Conservation (phyloP, 2,113 vertebrate species). For the Caloenas nicobarica region DNA sequence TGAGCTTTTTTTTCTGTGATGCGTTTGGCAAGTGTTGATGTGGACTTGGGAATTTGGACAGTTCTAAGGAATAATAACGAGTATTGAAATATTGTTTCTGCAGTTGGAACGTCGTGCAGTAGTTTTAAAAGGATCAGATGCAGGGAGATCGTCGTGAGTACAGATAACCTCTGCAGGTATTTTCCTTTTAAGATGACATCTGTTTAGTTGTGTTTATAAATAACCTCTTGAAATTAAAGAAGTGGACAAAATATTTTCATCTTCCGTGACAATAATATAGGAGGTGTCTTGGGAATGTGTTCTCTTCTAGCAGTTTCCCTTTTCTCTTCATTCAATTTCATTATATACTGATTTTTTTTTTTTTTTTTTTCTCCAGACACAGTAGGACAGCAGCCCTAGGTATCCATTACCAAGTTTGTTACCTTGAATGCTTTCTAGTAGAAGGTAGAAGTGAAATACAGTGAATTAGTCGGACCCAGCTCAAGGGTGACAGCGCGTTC, state of each 20-base stretch:
- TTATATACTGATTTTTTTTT: background rate
- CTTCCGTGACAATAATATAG: background rate
- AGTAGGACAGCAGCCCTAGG: background rate
- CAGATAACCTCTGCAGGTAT: background rate
- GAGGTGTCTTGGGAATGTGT: background rate
- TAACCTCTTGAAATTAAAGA: background rate
- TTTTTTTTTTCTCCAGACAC: background rate
- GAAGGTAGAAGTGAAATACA: background rate
- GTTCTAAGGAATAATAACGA: background rate
- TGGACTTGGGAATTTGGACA: background rate
- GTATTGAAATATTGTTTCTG: slow-evolving; percentile 23
- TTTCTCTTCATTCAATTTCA: background rate
- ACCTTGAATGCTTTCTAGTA: slow-evolving; percentile 22
- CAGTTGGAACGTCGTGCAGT: background rate
- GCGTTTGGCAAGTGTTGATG: background rate
- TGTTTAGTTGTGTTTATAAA: background rate
- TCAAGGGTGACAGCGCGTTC: background rate
- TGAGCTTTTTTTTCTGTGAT: slow-evolving; percentile 15
- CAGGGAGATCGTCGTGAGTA: background rate
- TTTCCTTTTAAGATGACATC: background rate
- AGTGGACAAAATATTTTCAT: background rate
- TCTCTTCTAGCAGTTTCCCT: background rate
- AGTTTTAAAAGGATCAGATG: background rate
- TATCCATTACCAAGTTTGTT: slow-evolving; percentile 19
- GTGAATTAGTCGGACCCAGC: background rate